Percentiles rank a stretch among this genome's conserved stretches.
Conservation (phyloP, 35 echinoderm and acorn worm species). For the Hemicentrotus pulcherrimus region DNA sequence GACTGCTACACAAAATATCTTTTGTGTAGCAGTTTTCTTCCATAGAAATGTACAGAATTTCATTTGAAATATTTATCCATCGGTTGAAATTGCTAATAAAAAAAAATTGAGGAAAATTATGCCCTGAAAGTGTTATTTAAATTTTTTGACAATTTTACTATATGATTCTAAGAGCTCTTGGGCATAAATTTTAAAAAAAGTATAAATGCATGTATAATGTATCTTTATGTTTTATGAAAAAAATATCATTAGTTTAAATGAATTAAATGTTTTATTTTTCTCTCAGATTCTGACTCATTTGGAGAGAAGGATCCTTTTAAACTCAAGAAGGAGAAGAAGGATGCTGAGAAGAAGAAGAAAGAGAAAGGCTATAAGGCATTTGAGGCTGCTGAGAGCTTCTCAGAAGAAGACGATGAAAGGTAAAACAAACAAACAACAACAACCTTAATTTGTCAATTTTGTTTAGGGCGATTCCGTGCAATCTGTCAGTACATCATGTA, state of each 20-base stretch:
- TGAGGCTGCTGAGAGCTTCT: slow-evolving; percentile 43
- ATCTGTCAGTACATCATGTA: no score
- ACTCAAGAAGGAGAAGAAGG: slow-evolving; percentile 58
- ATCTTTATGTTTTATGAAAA: background rate
- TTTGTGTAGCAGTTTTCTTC: no score
- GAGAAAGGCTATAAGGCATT: slow-evolving; percentile 72
- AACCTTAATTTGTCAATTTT: background rate
- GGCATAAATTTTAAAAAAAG: background rate
- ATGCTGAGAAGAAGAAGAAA: slow-evolving; percentile 65
- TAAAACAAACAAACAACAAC: background rate
- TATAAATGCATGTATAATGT: background rate
- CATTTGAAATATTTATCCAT: no score
- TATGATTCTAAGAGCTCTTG: background rate
- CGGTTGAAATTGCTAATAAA: no score
- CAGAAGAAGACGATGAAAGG: slow-evolving; percentile 69
- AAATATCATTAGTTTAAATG: background rate
- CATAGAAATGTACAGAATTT: no score
- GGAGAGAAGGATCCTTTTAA: slow-evolving; percentile 61
- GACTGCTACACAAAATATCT: no score
- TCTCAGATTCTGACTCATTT: slow-evolving; percentile 58
- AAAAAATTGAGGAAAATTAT: no score
- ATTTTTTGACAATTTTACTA: background rate
- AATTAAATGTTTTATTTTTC: background rate
- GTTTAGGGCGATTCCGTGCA: no score
- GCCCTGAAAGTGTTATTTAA: no score